phyloP scores from a whole-genome alignment of 2,888 invertebrate species.

The Oscheius onirici region DNA sequence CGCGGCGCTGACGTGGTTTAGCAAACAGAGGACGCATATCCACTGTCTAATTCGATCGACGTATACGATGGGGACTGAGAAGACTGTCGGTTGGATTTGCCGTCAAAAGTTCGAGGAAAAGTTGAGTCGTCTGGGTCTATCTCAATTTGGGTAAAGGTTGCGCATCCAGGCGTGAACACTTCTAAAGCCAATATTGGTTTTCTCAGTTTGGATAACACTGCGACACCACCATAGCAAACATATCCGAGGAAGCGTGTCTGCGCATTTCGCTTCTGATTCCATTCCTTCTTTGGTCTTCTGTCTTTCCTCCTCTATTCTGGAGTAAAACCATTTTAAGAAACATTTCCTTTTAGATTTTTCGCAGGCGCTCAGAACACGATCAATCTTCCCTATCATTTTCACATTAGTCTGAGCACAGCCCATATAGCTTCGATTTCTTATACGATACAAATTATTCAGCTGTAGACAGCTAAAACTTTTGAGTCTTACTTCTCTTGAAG shows the following conservation, averaged over 20 bases:
- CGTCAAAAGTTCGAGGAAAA: background rate
- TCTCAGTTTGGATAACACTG: constrained; percentile 39
- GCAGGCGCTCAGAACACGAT: too few relatives aligned
- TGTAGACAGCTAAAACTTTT: too few relatives aligned
- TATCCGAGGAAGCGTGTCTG: constrained; percentile 29
- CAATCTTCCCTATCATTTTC: too few relatives aligned
- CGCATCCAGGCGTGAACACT: constrained; percentile 27
- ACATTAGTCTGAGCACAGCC: too few relatives aligned
- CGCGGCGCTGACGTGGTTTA: constrained; percentile 35
- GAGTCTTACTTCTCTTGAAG: too few relatives aligned
- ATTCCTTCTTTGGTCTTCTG: constrained; percentile 2
- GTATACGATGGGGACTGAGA: constrained; percentile 31
- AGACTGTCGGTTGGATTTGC: background rate
- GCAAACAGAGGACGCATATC: constrained; percentile 37
- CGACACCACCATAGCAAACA: constrained; percentile 34
- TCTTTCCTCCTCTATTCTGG: background rate
- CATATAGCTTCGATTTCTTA: too few relatives aligned
- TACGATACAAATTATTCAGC: too few relatives aligned
- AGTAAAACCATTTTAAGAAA: background rate
- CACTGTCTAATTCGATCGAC: constrained; percentile 35
- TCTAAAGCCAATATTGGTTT: constrained; percentile 39
- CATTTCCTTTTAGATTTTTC: too few relatives aligned
- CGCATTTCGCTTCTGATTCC: constrained; percentile 21
- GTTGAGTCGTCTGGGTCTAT: background rate
- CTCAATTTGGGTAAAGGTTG: background rate